Percentiles rank a stretch among this genome's conserved stretches.
Evolutionary conservation across 2,888 invertebrate species (phyloP).

Genomic region (Epicampocera succincta): DNA sequence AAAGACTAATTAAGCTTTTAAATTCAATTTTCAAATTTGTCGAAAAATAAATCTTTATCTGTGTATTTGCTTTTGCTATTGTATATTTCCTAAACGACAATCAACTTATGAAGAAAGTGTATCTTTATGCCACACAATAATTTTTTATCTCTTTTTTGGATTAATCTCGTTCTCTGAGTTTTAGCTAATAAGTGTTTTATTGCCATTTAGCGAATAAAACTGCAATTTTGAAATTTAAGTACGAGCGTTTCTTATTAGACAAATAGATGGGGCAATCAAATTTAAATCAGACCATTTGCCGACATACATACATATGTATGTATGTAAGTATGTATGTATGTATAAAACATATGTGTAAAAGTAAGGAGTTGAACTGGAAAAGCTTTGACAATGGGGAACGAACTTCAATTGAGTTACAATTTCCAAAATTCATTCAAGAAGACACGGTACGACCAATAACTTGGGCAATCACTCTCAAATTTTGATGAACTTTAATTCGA

Average conservation of each 20-base stretch:
- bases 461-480: too few relatives aligned
- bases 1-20: constrained; percentile 1
- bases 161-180: constrained; percentile 17
- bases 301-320: too few relatives aligned
- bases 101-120: constrained; percentile 44
- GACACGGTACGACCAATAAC: too few relatives aligned
- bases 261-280: background rate
- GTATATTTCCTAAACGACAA: constrained; percentile 31
- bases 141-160: constrained; percentile 32
- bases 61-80: background rate
- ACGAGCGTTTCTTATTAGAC: background rate
- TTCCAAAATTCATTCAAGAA: too few relatives aligned
- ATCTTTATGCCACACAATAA: constrained; percentile 55
- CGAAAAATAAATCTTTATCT: background rate
- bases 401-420: too few relatives aligned
- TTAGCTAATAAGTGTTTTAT: constrained; percentile 39
- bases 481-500: too few relatives aligned
- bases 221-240: constrained; percentile 1
- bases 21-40: background rate
- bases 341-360: too few relatives aligned
- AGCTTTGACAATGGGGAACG: too few relatives aligned
- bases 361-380: too few relatives aligned
- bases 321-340: too few relatives aligned
- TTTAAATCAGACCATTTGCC: too few relatives aligned
- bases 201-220: constrained; percentile 14